Evolutionary conservation across 2,113 vertebrate genomes (phyloP), one percentile per base, ranked within the genome.

Genomic region (Nothobranchius kuhntae): DNA sequence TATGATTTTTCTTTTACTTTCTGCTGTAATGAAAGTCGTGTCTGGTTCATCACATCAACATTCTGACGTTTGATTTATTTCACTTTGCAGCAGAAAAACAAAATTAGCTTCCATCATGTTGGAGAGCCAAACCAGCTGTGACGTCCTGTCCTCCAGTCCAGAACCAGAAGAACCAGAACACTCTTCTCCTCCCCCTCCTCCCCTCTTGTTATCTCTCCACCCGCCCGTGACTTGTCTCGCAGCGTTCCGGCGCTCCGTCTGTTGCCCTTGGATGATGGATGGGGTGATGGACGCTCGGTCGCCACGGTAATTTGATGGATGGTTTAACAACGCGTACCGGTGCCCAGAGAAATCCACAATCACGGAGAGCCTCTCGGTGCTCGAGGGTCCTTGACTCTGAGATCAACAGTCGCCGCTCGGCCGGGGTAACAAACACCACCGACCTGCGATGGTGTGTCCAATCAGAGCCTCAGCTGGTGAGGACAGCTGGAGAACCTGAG

Each of bases 271-370:
- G 80, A 88, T 91, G 89, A 91, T 86, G 86, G 86, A 89, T 88
- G 81, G 62, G 83, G 56, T 54, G 81, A 86, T 55, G 77, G 84
- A 78, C 54, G 81, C 83, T 84, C 17, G 65, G 87, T 81, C 86
- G 87, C 84, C 73, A 77, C 76, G 36, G 81, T 81, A 86, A 89
- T 90, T 84, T 90, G 89, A 90, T 88, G 81, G 89, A 89, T 89
- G 87, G 84, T 83, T 88, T 86, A 87, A 82, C 72, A 85, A 79
- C 62, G 71, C 75, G 79, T 86, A 81, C 30, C 53, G 53, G 73
- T 4, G 14, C 57, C 0, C 40, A 10, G 77, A 60, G 66, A 60
- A 64, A 56, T 46, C 11, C 70, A 21, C 17, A 15, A 21, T 60
- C 68, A 63, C 57, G n/a, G 55, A 66, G 54, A 52, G 63, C 71